Percentiles rank a stretch among this genome's conserved stretches.
Conservation (phyloP, 1,140 invertebrate species). For the Drosophila quadrilineata region DNA sequence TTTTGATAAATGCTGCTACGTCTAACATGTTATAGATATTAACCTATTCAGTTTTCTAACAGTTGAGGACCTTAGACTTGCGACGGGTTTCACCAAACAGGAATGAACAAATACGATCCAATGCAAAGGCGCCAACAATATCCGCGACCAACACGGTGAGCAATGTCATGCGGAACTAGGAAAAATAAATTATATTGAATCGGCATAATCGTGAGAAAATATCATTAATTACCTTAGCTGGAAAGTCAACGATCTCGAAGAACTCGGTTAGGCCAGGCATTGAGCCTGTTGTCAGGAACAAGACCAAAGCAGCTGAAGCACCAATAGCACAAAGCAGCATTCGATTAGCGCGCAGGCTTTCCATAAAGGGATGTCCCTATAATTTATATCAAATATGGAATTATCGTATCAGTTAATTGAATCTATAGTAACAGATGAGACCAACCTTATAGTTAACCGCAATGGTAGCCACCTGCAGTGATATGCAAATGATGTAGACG, state of each 20-base stretch:
- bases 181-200: slow-evolving; percentile 86
- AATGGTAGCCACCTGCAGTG: slow-evolving; percentile 98
- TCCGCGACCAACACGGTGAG: slow-evolving; percentile 91
- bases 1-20: not conserved
- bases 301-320: slow-evolving; percentile 87
- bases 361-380: slow-evolving; percentile 99
- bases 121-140: slow-evolving; percentile 90
- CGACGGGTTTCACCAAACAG: slow-evolving; percentile 87
- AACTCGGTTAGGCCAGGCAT: slow-evolving; percentile 89
- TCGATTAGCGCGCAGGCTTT: slow-evolving; percentile 95
- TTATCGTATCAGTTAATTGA: slow-evolving; percentile 21
- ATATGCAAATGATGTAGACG: slow-evolving; percentile 98
- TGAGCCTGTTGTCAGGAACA: slow-evolving; percentile 89
- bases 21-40: not conserved
- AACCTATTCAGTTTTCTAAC: slow-evolving; percentile 29
- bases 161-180: slow-evolving; percentile 93
- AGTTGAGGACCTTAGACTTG: slow-evolving; percentile 68
- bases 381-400: slow-evolving; percentile 12
- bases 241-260: slow-evolving; percentile 96
- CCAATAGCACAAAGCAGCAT: slow-evolving; percentile 94
- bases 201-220: not conserved
- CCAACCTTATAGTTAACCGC: slow-evolving; percentile 98
- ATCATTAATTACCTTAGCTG: slow-evolving; percentile 86
- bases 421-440: too few species aligned
- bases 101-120: slow-evolving; percentile 93